These are phyloP conservation scores for Elgaria multicarinata DNA, from an alignment of 2,113 vertebrate genomes.

Conservation along the genomic window DNA sequence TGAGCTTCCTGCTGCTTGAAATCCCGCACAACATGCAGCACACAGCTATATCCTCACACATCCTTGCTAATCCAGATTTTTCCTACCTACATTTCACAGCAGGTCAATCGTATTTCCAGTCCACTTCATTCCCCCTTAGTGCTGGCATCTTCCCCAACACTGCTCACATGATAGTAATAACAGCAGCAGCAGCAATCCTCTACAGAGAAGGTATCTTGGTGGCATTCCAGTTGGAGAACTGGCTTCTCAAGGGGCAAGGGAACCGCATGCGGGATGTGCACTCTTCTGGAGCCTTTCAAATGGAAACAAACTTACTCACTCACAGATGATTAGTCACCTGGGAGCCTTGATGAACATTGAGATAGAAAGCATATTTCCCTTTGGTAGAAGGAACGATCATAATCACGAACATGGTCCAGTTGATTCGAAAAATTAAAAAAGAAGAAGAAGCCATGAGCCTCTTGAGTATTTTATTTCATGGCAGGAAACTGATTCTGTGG, in stretches of 20 bases:
- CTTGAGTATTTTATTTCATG: neutral
- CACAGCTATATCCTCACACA: slow-evolving; percentile 15
- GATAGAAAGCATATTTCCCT: slow-evolving; percentile 14
- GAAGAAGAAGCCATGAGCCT: neutral
- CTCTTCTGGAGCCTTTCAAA: slow-evolving; percentile 20
- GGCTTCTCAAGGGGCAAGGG: neutral
- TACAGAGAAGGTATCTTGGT: slow-evolving; percentile 13
- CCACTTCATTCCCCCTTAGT: slow-evolving; percentile 14
- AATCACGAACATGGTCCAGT: slow-evolving; percentile 14
- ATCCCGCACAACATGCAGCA: neutral
- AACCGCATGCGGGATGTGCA: neutral
- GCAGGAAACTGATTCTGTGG: neutral
- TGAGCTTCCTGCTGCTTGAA: slow-evolving; percentile 19
- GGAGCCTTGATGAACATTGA: slow-evolving; percentile 4
- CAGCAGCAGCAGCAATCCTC: neutral
- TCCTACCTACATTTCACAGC: slow-evolving; percentile 9
- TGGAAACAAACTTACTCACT: slow-evolving; percentile 14
- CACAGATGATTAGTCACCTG: slow-evolving; percentile 24
- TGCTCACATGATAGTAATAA: slow-evolving; percentile 3
- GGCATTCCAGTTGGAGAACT: neutral
- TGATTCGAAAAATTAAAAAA: neutral
- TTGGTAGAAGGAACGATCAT: slow-evolving; percentile 11
- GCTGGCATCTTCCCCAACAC: slow-evolving; percentile 13
- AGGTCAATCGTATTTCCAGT: slow-evolving; percentile 19
- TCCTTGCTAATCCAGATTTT: slow-evolving; percentile 30